Base-by-base conservation (phyloP, 2,888 invertebrate genomes). In the Tridacna gigas region DNA sequence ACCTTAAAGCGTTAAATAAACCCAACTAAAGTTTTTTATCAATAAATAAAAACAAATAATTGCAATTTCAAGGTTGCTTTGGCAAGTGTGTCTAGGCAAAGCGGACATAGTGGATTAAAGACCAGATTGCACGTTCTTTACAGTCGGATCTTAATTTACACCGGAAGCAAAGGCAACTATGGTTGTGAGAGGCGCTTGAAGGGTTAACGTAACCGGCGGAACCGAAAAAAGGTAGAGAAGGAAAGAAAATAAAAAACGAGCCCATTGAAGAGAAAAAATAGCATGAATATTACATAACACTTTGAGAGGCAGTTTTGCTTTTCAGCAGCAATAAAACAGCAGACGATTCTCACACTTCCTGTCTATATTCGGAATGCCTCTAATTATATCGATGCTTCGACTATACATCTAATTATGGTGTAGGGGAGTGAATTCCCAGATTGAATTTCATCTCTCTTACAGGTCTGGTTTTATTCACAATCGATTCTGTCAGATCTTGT, bases 341-440 rank as follows among this genome's bases (percentile, higher is more conserved):
- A 71, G 71, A 71, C 71, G 51, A 51, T 71, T 71, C 47, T 71
- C 71, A 22, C 71, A 71, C 71, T 48, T 51, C 25, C 25, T 51
- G 71, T 71, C 71, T 71, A 71, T 71, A 71, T 71, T 71, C 51
- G 71, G 71, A 71, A 51, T 25, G 26, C 67, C 45, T 67, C 67
- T 67, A 67, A 67, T 67, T 45, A 67, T 51, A 48, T n/a, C 51
- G 26, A 71, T 22, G n/a, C 22, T 51, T 26, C 22, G 0, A 15
- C 51, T 71, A 71, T 51, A 22, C 51, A 71, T 71, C 51, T 71
- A 71, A 71, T 71, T 71, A 47, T 22, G 26, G 48, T 51, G 48
- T 12, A 51, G 25, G 37, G 26, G 71, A 71, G 71, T 22, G 45
- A 67, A 51, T 51, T 71, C 47, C n/a, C 71, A 51, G 71, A 71